Percentiles rank a stretch among this genome's conserved stretches.
Evolutionary conservation across 2,797 vertebrate species (phyloP).

Genomic region (Poecilia wingei): DNA sequence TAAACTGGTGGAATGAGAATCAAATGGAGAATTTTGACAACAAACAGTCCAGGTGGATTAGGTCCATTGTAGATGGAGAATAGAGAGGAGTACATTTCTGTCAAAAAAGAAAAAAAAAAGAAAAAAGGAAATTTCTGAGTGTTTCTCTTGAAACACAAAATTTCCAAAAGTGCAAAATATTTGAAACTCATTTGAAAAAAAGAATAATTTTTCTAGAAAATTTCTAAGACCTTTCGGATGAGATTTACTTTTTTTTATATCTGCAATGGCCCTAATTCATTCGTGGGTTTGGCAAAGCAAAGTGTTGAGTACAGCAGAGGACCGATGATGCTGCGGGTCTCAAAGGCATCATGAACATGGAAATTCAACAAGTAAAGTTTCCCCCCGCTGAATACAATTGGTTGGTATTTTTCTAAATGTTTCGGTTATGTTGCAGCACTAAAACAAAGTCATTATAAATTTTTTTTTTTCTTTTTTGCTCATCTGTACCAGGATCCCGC

Average conservation of each 20-base stretch:
- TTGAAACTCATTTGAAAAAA: no score
- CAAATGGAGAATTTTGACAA: neutral
- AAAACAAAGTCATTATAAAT: neutral
- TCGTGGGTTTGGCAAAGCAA: neutral
- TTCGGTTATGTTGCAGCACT: neutral
- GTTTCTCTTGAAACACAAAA: no score
- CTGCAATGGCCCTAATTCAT: no score
- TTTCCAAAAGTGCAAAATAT: no score
- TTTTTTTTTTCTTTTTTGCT: neutral
- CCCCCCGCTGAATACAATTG: neutral
- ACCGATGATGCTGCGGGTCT: neutral
- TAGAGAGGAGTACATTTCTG: no score
- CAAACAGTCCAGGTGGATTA: neutral
- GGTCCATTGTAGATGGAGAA: no score
- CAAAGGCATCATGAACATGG: neutral
- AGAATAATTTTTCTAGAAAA: no score
- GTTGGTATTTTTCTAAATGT: neutral
- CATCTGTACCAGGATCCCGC: neutral
- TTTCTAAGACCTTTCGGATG: no score
- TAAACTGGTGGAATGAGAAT: neutral
- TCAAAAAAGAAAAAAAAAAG: no score
- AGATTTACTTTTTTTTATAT: no score
- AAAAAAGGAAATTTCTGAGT: no score
- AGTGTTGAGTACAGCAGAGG: neutral
- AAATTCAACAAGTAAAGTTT: neutral